Evolutionary conservation across 1,140 invertebrate genomes (phyloP).

Genomic region (Lepeophtheirus salmonis): DNA sequence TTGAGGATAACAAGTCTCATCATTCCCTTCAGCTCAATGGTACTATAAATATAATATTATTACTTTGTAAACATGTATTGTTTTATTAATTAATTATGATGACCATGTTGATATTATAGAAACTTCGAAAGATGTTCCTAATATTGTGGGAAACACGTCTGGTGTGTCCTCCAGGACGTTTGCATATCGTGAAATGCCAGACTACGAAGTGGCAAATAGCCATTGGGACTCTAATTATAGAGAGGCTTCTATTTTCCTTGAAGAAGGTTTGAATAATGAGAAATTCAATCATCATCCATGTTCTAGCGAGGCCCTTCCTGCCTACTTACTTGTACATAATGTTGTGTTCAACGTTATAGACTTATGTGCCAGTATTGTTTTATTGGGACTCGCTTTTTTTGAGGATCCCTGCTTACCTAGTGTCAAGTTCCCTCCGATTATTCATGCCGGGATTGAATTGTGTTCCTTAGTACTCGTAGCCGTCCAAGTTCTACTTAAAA

Average conservation of each 20-base stretch:
- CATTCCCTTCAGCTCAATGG: too few species aligned
- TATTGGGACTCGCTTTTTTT: constrained; percentile 36
- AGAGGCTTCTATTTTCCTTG: constrained; percentile 65
- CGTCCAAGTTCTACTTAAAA: constrained; percentile 41
- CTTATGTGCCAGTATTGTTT: constrained; percentile 49
- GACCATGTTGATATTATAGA: not conserved
- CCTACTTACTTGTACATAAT: constrained; percentile 70
- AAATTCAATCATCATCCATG: constrained; percentile 75
- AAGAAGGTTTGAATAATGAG: constrained; percentile 79
- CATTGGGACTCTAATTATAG: constrained; percentile 72
- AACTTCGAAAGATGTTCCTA: not conserved
- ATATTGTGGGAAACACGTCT: not conserved
- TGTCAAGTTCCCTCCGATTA: constrained; percentile 45
- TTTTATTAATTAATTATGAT: too few species aligned
- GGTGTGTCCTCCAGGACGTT: not conserved
- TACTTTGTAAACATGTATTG: too few species aligned
- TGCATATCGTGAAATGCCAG: not conserved
- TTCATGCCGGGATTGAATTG: constrained; percentile 65
- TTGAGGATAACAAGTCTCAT: too few species aligned
- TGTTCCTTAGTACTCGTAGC: constrained; percentile 52
- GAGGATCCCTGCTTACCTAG: constrained; percentile 18
- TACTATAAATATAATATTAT: too few species aligned
- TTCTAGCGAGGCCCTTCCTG: constrained; percentile 57
- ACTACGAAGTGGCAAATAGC: not conserved
- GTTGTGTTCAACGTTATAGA: constrained; percentile 69